Conservation (phyloP, 1,140 invertebrate genomes). For the Octopus bimaculoides region DNA sequence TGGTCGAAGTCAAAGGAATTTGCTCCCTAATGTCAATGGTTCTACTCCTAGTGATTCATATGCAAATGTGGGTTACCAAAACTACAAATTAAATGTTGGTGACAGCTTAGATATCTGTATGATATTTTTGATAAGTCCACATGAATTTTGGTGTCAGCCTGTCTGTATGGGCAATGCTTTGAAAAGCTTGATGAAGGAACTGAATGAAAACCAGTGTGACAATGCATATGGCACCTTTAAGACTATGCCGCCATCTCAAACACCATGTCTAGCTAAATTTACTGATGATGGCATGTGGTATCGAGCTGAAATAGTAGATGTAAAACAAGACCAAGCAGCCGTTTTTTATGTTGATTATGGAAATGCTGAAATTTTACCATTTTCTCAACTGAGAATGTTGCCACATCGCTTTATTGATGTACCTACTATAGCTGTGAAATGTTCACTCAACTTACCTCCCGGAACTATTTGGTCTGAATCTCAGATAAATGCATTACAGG, state of each 20-base stretch:
- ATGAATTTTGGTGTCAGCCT: slow-evolving; percentile 59
- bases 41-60: slow-evolving; percentile 8
- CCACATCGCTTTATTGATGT: slow-evolving; percentile 56
- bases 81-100: slow-evolving; percentile 11
- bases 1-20: not conserved
- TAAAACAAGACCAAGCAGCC: slow-evolving; percentile 66
- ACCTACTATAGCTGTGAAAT: slow-evolving; percentile 41
- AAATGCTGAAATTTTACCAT: slow-evolving; percentile 39
- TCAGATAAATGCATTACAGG: slow-evolving; percentile 35
- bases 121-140: slow-evolving; percentile 32
- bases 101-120: slow-evolving; percentile 32
- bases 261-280: slow-evolving; percentile 65
- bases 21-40: not conserved
- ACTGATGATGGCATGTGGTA: slow-evolving; percentile 76
- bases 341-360: slow-evolving; percentile 68
- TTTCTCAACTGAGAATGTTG: slow-evolving; percentile 29
- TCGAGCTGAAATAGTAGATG: slow-evolving; percentile 71
- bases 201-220: slow-evolving; percentile 30
- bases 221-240: not conserved
- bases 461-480: slow-evolving; percentile 31
- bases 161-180: slow-evolving; percentile 42
- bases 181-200: slow-evolving; percentile 54
- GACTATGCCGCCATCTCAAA: slow-evolving; percentile 15
- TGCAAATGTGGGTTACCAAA: not conserved
- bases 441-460: slow-evolving; percentile 24